A percentile compares a stretch with the other conserved stretches of the same genome.
Evolutionary conservation across 2,113 vertebrate species (phyloP).

Genomic region (Pampusana beccarii): DNA sequence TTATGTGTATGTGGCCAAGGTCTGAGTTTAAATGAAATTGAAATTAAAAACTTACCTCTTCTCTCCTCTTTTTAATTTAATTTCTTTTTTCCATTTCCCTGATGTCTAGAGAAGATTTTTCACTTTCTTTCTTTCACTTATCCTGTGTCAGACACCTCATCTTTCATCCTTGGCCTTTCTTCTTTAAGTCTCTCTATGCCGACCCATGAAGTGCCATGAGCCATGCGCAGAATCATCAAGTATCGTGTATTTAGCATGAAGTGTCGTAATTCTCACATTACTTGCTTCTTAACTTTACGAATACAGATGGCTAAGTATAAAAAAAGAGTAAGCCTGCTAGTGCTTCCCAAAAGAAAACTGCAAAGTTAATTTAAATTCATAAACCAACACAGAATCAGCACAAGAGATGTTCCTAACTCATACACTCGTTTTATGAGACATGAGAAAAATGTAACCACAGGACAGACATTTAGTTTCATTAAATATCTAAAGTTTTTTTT

Average conservation of each 20-base stretch:
- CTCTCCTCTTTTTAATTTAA: background rate
- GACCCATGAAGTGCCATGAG: background rate
- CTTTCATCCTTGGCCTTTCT: background rate
- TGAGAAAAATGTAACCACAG: background rate
- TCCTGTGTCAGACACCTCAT: background rate
- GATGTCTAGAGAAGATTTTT: background rate
- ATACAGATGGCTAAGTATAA: slow-evolving; percentile 45
- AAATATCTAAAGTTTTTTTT: background rate
- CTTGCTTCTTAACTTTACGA: slow-evolving; percentile 22
- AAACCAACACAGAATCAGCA: background rate
- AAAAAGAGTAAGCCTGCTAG: slow-evolving; percentile 30
- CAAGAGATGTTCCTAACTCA: background rate
- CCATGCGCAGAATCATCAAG: slow-evolving; percentile 30
- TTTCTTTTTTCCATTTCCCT: background rate
- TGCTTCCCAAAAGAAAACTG: slow-evolving; percentile 9
- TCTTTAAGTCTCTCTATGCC: background rate
- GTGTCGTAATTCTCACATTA: slow-evolving; percentile 51
- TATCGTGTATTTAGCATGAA: slow-evolving; percentile 40
- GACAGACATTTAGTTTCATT: background rate
- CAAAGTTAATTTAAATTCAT: background rate
- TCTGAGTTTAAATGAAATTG: background rate
- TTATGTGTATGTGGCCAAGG: background rate
- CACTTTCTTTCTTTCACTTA: background rate
- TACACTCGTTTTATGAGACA: background rate
- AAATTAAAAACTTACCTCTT: background rate